phyloP scores from a whole-genome alignment of 2,797 vertebrate species.

The Prionace glauca region DNA sequence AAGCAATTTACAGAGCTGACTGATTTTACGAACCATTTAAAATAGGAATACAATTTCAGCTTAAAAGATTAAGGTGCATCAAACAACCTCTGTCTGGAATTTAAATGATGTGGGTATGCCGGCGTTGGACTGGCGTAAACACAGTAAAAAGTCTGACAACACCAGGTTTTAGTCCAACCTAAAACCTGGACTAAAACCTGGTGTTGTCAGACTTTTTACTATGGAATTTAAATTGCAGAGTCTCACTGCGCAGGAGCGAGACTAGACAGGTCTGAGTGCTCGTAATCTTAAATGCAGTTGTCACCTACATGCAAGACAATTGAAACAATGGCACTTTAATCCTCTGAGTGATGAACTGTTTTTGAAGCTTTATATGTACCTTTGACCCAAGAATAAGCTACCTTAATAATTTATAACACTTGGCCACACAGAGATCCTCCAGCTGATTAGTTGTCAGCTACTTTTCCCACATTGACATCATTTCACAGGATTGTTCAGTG shows the following conservation, averaged over 20 bases:
- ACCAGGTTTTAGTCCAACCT: no score
- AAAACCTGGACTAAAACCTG: no score
- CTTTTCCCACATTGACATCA: neutral
- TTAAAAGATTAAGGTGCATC: neutral
- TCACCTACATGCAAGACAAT: neutral
- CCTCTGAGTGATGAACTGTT: neutral
- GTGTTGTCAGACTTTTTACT: no score
- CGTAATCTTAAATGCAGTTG: neutral
- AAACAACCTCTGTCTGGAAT: neutral
- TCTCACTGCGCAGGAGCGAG: neutral
- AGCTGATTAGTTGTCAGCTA: neutral
- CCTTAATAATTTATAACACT: neutral
- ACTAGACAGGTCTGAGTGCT: neutral
- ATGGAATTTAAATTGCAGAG: neutral
- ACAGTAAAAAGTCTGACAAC: no score
- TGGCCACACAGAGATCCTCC: no score
- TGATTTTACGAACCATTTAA: neutral
- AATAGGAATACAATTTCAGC: neutral
- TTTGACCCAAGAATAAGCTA: neutral
- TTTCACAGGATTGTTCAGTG: neutral
- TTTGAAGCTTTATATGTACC: neutral
- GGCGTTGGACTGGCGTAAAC: no score
- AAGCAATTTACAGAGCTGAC: neutral
- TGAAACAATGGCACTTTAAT: neutral
- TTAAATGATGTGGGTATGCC: no score